Evolutionary conservation across 1,140 invertebrate genomes (phyloP).

Genomic region (Eurosta solidaginis): DNA sequence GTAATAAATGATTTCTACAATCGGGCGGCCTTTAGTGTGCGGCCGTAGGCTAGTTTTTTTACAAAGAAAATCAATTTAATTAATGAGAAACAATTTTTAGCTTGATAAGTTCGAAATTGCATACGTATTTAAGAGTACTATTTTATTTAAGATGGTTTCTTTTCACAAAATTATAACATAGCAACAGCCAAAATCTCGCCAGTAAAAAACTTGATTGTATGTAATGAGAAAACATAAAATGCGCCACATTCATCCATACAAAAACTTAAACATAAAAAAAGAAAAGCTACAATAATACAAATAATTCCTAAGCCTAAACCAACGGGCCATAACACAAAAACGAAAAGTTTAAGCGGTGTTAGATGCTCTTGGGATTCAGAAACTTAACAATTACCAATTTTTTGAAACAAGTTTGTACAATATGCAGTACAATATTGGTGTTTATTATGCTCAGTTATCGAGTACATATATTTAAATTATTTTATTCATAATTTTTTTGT

Average conservation of each 20-base stretch:
- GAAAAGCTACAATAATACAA: not conserved
- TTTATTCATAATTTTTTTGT: too few relatives aligned
- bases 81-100: constrained; percentile 17
- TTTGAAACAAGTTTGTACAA: too few relatives aligned
- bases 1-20: too few relatives aligned
- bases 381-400: too few relatives aligned
- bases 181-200: constrained; percentile 13
- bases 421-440: too few relatives aligned
- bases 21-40: too few relatives aligned
- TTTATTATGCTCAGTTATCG: too few relatives aligned
- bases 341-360: not conserved
- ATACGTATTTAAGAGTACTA: not conserved
- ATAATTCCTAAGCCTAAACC: constrained; percentile 2
- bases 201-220: constrained; percentile 5
- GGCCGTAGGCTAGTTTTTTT: not conserved
- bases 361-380: too few relatives aligned
- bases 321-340: not conserved
- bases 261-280: constrained; percentile 34
- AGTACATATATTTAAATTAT: too few relatives aligned
- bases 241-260: constrained; percentile 39
- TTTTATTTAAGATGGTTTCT: not conserved
- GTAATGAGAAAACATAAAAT: constrained; percentile 29
- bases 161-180: not conserved
- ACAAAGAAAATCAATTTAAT: not conserved
- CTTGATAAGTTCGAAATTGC: not conserved